Evolutionary conservation across 1,140 invertebrate species (phyloP).

Genomic region (Vanessa atalanta): DNA sequence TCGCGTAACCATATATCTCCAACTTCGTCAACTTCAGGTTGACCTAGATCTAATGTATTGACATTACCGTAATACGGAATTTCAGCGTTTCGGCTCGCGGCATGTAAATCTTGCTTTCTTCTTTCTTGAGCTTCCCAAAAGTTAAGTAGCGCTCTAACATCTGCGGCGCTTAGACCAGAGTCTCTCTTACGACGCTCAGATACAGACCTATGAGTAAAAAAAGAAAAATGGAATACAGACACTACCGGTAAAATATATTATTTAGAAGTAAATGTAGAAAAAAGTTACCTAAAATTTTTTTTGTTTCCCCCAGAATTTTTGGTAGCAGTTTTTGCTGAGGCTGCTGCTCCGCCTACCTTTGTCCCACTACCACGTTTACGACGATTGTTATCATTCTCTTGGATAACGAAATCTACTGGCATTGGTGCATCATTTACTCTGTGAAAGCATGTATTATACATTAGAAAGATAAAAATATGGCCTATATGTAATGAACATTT

Average conservation of each 20-base stretch:
- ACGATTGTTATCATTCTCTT: constrained; percentile 64
- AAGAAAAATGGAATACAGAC: neutral
- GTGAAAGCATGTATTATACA: neutral
- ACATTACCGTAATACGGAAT: constrained; percentile 67
- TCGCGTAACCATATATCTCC: constrained; percentile 77
- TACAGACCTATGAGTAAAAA: constrained; percentile 53
- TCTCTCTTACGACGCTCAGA: constrained; percentile 76
- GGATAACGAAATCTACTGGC: constrained; percentile 59
- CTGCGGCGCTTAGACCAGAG: constrained; percentile 76
- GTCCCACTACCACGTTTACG: constrained; percentile 73
- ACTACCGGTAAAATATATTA: neutral
- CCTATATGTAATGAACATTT: no score
- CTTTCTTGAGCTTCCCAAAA: constrained; percentile 79
- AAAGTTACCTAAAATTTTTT: constrained; percentile 70
- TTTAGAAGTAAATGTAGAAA: neutral
- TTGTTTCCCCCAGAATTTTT: constrained; percentile 74
- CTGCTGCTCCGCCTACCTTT: constrained; percentile 70
- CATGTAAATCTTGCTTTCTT: constrained; percentile 73
- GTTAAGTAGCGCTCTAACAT: constrained; percentile 74
- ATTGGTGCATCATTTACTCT: constrained; percentile 51
- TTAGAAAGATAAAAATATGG: neutral
- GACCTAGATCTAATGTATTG: constrained; percentile 67
- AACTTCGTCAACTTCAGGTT: constrained; percentile 70
- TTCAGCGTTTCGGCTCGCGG: constrained; percentile 71
- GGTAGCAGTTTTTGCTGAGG: constrained; percentile 69